These are phyloP conservation scores for Merops nubicus DNA, from an alignment of 2,113 vertebrate species.

Conservation along the genomic window DNA sequence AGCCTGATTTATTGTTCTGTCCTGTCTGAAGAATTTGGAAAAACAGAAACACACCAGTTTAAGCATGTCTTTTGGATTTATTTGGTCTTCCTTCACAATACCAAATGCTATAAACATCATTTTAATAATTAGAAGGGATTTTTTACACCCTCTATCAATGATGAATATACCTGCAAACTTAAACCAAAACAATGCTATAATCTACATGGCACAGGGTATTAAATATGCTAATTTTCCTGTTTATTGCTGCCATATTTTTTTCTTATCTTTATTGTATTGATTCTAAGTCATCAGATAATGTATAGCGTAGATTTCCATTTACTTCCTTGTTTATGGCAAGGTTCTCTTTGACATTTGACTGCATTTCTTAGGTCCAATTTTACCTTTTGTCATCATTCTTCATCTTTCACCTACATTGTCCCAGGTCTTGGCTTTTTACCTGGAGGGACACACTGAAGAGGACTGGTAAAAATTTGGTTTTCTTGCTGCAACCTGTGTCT, in stretches of 20 bases:
- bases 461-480: accelerated
- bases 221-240: not conserved
- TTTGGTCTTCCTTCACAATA: not conserved
- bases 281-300: not conserved
- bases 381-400: not conserved
- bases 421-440: not conserved
- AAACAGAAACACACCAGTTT: not conserved
- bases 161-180: not conserved
- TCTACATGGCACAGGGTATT: not conserved
- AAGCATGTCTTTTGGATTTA: not conserved
- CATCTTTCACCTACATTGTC: not conserved
- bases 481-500: not conserved
- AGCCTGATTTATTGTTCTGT: not conserved
- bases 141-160: not conserved
- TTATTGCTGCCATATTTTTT: not conserved
- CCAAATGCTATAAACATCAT: not conserved
- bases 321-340: not conserved
- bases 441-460: accelerated
- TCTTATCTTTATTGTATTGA: not conserved
- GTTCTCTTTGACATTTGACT: not conserved
- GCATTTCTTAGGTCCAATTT: not conserved
- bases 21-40: not conserved
- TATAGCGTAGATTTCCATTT: not conserved
- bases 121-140: not conserved
- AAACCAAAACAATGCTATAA: not conserved